Base-by-base conservation (phyloP, 2,113 vertebrate genomes). In the Echinops telfairi region DNA sequence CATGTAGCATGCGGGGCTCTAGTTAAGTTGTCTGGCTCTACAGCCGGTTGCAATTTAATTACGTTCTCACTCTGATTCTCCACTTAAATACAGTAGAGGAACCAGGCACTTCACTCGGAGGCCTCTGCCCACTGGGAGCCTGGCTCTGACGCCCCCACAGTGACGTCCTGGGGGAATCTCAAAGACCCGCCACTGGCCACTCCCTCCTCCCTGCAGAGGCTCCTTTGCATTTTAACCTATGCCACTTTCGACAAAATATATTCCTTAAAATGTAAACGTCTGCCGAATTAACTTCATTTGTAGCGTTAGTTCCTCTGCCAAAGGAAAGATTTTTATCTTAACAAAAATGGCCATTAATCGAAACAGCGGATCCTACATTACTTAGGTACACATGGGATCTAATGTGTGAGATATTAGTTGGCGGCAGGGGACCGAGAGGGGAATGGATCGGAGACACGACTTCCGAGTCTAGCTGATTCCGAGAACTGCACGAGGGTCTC, bases 1-100 rank as follows among this genome's bases (percentile, higher is more conserved):
- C 92, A 29, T 83, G 90, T 70, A 92, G 94, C 66, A 96, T 75
- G 89, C 96, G 89, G 93, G 93, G 95, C 95, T 97, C 95, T 83
- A 96, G 97, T 97, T 97, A 97, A 98, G 96, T 80, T 97, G 86
- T 97, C 96, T 91, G 88, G 89, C 94, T 95, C 89, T 96, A 31
- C 1, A 40, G 40, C 40, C 40, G 14, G 81, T 86, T 93, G 93
- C 88, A 96, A 96, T 95, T 96, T 95, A 97, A 97, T 97, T 96
- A 97, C 2, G n/a, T 31, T 91, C 91, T 92, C 78, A 33, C 64
- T 93, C 81, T 60, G 68, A 86, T 53, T 82, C 64, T 92, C 92
- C 70, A n/a, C 88, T 97, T 94, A 96, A 96, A 96, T 68, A 96
- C 62, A 81, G 78, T 3, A 47, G 47, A 47, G 11, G 36, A 43